These are phyloP conservation scores for Episyrphus balteatus DNA, from an alignment of 1,140 invertebrate genomes.

Conservation along the genomic window DNA sequence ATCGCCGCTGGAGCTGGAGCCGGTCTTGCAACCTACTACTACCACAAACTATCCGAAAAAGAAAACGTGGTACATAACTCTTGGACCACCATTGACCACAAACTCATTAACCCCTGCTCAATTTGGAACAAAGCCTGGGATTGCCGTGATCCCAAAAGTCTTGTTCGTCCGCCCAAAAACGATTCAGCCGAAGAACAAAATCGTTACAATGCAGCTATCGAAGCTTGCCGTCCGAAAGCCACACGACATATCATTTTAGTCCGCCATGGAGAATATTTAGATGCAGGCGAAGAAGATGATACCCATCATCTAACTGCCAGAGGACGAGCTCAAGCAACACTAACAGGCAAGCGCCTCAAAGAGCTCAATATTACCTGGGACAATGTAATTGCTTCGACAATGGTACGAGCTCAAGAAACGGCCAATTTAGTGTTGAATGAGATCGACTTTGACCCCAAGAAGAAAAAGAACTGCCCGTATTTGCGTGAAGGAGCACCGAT, in stretches of 20 bases:
- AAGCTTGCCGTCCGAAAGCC: conserved; percentile 55
- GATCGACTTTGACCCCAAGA: conserved; percentile 36
- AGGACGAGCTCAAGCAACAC: conserved; percentile 69
- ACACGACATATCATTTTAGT: conserved; percentile 80
- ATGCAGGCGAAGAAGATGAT: conserved; percentile 58
- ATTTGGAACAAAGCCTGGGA: conserved; percentile 86
- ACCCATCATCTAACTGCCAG: conserved; percentile 68
- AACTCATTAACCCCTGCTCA: conserved; percentile 41
- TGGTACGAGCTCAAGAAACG: conserved; percentile 88
- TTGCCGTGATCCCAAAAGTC: conserved; percentile 59
- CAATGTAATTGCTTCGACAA: conserved; percentile 73
- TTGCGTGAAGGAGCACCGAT: conserved; percentile 92
- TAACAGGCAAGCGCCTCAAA: conserved; percentile 66
- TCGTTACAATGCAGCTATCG: conserved; percentile 47
- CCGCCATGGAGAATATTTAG: conserved; percentile 89
- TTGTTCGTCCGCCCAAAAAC: conserved; percentile 50
- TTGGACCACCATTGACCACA: conserved; percentile 50
- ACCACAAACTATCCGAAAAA: conserved; percentile 16
- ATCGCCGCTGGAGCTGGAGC: conserved; percentile 24
- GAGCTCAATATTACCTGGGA: conserved; percentile 69
- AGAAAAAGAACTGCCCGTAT: conserved; percentile 55
- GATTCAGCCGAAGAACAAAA: conserved; percentile 50
- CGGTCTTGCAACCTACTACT: conserved; percentile 24
- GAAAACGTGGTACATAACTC: conserved; percentile 32
- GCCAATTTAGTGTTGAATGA: conserved; percentile 61